Percentiles rank a stretch among this genome's conserved stretches.
These are phyloP conservation scores for Mnemiopsis leidyi DNA, from an alignment of 37 sponge, comb jelly and placozoan species.

Conservation along the genomic window DNA sequence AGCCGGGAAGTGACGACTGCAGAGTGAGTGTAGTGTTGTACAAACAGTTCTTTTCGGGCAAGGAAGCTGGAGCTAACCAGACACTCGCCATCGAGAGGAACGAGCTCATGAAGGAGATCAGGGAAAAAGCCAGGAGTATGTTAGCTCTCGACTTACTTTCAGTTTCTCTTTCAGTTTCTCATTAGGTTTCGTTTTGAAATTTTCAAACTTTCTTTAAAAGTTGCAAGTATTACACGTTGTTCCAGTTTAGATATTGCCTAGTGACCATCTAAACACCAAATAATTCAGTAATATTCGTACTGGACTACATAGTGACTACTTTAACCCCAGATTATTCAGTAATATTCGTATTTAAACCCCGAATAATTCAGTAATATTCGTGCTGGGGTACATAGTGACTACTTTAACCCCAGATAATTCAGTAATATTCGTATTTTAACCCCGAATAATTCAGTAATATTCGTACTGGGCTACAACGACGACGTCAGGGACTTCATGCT, in stretches of 20 bases:
- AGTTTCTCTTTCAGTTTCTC: no score
- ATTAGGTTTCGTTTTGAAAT: no score
- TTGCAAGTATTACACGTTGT: no score
- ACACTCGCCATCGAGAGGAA: constrained; percentile 1
- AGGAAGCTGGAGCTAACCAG: constrained; percentile 21
- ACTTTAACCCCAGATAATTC: no score
- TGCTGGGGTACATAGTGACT: no score
- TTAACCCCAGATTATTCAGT: no score
- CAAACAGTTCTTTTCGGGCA: constrained; percentile 36
- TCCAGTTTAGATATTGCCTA: neutral
- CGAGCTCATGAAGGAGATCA: constrained; percentile 18
- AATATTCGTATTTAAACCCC: neutral
- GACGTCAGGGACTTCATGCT: constrained; percentile 8
- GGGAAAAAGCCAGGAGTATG: neutral
- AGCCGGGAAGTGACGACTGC: constrained; percentile 19
- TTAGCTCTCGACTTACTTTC: no score
- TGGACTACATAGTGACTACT: no score
- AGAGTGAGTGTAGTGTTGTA: neutral
- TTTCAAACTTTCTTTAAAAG: no score
- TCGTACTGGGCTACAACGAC: neutral
- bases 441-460: neutral
- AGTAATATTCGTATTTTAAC: neutral
- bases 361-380: no score
- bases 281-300: no score
- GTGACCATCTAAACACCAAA: neutral